Percentiles rank a stretch among this genome's conserved stretches.
Evolutionary conservation across 2,113 vertebrate genomes (phyloP).

Genomic region (Pao palembangensis): DNA sequence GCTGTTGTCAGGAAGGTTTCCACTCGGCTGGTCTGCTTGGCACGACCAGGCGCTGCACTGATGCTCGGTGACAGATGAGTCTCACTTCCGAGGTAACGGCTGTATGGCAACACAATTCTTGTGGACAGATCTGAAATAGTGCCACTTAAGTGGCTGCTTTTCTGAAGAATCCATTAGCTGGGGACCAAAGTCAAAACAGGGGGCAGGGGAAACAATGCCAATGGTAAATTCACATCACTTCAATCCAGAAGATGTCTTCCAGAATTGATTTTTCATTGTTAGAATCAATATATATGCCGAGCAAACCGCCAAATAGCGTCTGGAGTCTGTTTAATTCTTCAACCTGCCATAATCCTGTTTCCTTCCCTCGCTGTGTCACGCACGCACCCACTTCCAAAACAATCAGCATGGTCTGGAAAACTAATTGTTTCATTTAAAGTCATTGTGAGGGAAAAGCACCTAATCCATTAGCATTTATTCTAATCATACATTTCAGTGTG

Average conservation of each 20-base stretch:
- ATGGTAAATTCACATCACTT: constrained; percentile 19
- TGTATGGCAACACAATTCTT: constrained; percentile 45
- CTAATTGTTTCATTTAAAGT: constrained; percentile 68
- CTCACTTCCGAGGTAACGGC: constrained; percentile 34
- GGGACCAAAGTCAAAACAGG: constrained; percentile 30
- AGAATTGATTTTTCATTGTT: constrained; percentile 34
- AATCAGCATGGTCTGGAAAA: constrained; percentile 57
- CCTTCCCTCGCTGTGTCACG: constrained; percentile 22
- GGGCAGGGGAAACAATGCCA: constrained; percentile 5
- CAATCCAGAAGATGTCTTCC: constrained; percentile 38
- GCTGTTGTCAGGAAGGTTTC: constrained; percentile 54
- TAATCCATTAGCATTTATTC: constrained; percentile 18
- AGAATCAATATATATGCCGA: constrained; percentile 24
- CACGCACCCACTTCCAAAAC: constrained; percentile 31
- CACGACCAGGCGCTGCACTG: constrained; percentile 24
- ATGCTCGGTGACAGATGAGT: constrained; percentile 57
- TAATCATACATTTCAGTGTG: background rate
- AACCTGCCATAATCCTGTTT: constrained; percentile 41
- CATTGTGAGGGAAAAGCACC: constrained; percentile 55
- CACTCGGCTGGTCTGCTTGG: constrained; percentile 46
- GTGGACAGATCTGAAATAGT: constrained; percentile 60
- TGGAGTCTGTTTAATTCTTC: constrained; percentile 39
- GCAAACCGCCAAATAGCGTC: constrained; percentile 19
- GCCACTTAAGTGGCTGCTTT: constrained; percentile 50
- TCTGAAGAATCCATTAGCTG: constrained; percentile 53